phyloP scores from a whole-genome alignment of 1,140 invertebrate species.

The Drosophila melanica region DNA sequence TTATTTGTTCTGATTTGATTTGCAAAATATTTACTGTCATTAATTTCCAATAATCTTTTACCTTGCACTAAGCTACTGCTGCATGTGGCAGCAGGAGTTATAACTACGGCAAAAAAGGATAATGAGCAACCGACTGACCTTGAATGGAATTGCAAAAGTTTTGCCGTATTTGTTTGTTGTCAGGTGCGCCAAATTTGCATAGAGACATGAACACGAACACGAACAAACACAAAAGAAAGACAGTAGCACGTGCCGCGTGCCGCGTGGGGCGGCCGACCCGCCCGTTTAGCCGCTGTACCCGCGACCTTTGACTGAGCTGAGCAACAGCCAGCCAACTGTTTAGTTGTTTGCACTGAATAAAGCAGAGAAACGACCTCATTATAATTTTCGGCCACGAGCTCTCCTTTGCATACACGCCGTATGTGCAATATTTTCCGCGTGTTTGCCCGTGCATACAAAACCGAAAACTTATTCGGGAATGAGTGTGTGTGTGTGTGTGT shows the following conservation, averaged over 20 bases:
- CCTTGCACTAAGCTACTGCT: neutral
- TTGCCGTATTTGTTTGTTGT: constrained; percentile 29
- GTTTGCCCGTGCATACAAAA: constrained; percentile 32
- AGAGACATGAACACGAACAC: constrained; percentile 18
- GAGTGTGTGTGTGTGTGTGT: constrained; percentile 4
- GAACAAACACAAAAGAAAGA: constrained; percentile 3
- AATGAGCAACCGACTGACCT: constrained; percentile 69
- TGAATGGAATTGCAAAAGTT: constrained; percentile 52
- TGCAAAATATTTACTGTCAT: constrained; percentile 11
- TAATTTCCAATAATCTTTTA: neutral
- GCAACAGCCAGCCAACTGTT: constrained; percentile 34
- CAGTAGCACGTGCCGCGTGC: constrained; percentile 62
- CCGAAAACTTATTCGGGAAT: neutral
- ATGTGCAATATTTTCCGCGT: constrained; percentile 62
- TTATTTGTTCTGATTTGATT: constrained; percentile 28
- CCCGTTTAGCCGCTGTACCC: neutral
- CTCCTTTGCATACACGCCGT: constrained; percentile 39
- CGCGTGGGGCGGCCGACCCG: constrained; percentile 28
- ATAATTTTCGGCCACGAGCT: constrained; percentile 31
- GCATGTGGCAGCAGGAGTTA: neutral
- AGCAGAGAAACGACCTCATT: constrained; percentile 49
- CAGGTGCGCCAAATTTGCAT: constrained; percentile 55
- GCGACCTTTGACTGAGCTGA: constrained; percentile 46
- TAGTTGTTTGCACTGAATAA: constrained; percentile 3
- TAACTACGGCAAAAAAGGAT: constrained; percentile 42